Conservation (phyloP, 2,113 vertebrate genomes). For the Myanophis thanlyinensis region DNA sequence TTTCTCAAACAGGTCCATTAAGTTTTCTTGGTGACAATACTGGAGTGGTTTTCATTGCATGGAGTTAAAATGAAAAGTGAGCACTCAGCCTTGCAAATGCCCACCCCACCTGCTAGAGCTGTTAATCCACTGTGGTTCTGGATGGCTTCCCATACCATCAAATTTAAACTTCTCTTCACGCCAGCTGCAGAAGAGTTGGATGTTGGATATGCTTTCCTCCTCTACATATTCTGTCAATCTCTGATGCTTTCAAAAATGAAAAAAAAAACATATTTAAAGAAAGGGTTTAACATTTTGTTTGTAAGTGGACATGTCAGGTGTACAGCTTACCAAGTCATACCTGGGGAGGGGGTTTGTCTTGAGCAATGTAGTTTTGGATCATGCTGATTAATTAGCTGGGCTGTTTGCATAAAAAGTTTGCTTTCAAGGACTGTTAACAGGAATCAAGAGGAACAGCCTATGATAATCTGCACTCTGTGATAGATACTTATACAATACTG, state of each 20-base stretch:
- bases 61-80: not conserved
- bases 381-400: constrained; percentile 31
- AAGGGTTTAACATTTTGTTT: constrained; percentile 35
- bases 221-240: constrained; percentile 7
- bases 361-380: constrained; percentile 42
- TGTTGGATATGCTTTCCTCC: constrained; percentile 6
- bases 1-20: not conserved
- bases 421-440: constrained; percentile 44
- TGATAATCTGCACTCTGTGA: no score
- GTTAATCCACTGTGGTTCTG: not conserved
- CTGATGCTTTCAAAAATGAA: constrained; percentile 5
- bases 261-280: constrained; percentile 20
- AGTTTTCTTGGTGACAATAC: not conserved
- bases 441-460: constrained; percentile 38
- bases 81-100: not conserved
- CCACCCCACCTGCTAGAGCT: not conserved
- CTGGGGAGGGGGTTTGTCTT: constrained; percentile 36
- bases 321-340: constrained; percentile 42
- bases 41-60: not conserved
- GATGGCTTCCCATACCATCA: not conserved
- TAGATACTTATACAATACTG: no score
- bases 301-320: constrained; percentile 30
- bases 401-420: constrained; percentile 38
- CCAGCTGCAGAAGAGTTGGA: not conserved
- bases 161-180: not conserved